Evolutionary conservation across 2,888 invertebrate genomes (phyloP), one percentile per base, ranked within the genome.

Genomic region (Serripes groenlandicus): DNA sequence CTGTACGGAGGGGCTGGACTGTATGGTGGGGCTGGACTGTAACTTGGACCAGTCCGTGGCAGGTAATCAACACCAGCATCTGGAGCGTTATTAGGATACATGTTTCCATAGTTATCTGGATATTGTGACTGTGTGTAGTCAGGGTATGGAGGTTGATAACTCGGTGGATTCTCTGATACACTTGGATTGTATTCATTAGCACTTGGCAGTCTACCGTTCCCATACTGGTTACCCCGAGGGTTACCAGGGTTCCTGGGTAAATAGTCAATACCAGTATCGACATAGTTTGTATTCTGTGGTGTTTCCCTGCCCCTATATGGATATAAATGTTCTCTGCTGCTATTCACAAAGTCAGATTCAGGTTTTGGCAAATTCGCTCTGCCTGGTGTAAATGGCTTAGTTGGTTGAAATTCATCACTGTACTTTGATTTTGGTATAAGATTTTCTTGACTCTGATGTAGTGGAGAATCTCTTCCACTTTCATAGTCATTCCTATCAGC

Each of bases 361-460:
- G 58, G 62, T 34, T 80, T 72, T 3, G 77, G 78, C 28, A 80
- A 21, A 70, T 81, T 79, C 34, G 74, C 81, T 49, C 56, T 68
- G 32, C 69, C 76, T 21, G 68, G 42, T 32, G 56, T 62, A 23
- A 69, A 52, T 35, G 49, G 58, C 32, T 71, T 56, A 18, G 69
- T 28, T n/a, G 79, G 76, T 35, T 70, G 62, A 54, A 70, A 74
- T 56, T 69, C 56, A 11, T 68, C 72, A 69, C 66, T 77, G 32
- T 70, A 49, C n/a, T 66, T 74, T 15, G 75, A 35, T 78, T 78
- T 81, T 11, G 85, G 84, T 30, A 84, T 64, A 52, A 84, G 64
- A 23, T 84, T 86, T 42, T 86, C 86, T 15, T 84, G 68, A 73
- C 86, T 86, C 37, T 75, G 76, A 64, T 86, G 83, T 30, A 77